These are phyloP conservation scores for Corythucha ciliata DNA, from an alignment of 2,888 invertebrate species.

Conservation along the genomic window DNA sequence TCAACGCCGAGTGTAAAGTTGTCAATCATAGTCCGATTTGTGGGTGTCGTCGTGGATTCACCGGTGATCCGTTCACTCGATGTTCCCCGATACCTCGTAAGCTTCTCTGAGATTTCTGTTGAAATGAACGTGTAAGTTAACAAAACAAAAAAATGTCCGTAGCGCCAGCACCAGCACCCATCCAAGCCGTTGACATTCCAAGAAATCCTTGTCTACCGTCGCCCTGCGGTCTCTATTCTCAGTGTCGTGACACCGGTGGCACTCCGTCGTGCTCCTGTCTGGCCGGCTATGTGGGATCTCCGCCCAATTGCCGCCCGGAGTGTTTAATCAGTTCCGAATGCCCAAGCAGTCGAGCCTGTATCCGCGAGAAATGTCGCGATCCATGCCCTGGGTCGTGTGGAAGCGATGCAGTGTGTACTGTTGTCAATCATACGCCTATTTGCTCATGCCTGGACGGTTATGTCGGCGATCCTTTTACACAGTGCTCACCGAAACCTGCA, in stretches of 20 bases:
- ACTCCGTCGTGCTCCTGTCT: constrained; percentile 44
- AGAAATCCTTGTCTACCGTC: constrained; percentile 52
- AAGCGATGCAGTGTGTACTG: constrained; percentile 43
- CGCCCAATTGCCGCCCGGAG: constrained; percentile 45
- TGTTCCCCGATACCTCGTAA: constrained; percentile 44
- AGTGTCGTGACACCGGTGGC: constrained; percentile 40
- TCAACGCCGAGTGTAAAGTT: constrained; percentile 61
- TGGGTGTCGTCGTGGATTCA: constrained; percentile 51
- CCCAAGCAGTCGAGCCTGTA: constrained; percentile 43
- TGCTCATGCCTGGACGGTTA: constrained; percentile 51
- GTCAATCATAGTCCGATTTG: constrained; percentile 64
- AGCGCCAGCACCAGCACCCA: constrained; percentile 34
- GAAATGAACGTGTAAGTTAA: not conserved
- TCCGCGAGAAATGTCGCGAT: constrained; percentile 44
- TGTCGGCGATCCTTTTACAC: constrained; percentile 64
- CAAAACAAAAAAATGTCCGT: not conserved
- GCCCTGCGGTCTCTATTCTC: constrained; percentile 49
- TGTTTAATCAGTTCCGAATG: constrained; percentile 45
- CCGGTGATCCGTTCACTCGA: constrained; percentile 57
- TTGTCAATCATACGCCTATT: constrained; percentile 43
- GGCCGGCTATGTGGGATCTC: constrained; percentile 42
- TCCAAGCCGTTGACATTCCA: constrained; percentile 31
- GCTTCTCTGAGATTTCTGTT: not conserved
- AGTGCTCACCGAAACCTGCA: constrained; percentile 45
- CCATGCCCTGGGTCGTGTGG: constrained; percentile 47